Evolutionary conservation across 2,113 vertebrate species (phyloP).

Genomic region (Anoplopoma fimbria): DNA sequence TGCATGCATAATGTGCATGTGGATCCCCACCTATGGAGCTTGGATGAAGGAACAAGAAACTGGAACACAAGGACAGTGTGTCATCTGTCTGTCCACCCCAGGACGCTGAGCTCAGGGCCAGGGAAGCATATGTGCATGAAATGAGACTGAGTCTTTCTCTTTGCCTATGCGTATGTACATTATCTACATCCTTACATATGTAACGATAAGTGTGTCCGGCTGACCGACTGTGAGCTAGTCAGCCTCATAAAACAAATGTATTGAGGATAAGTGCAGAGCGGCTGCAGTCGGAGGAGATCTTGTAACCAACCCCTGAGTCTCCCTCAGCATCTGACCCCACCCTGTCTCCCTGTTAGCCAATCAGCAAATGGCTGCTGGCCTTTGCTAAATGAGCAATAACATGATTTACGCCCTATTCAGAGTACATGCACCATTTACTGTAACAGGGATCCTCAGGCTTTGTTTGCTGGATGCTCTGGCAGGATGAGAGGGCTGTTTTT

Average conservation of each 20-base stretch:
- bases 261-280: constrained; percentile 4
- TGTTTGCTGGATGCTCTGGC: constrained; percentile 56
- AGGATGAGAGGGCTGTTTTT: constrained; percentile 33
- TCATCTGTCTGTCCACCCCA: constrained; percentile 67
- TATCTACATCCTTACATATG: not conserved
- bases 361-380: constrained; percentile 13
- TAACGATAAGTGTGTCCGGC: not conserved
- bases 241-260: not conserved
- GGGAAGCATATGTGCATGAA: constrained; percentile 59
- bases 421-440: constrained; percentile 63
- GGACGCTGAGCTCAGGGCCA: constrained; percentile 38
- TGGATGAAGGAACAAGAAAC: constrained; percentile 48
- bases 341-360: constrained; percentile 62
- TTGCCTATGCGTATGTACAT: constrained; percentile 3
- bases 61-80: constrained; percentile 57
- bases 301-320: constrained; percentile 40
- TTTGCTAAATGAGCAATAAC: constrained; percentile 64
- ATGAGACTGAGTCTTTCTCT: not conserved
- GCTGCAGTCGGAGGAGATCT: constrained; percentile 53
- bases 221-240: not conserved
- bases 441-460: constrained; percentile 58
- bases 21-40: constrained; percentile 38
- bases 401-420: constrained; percentile 67
- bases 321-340: constrained; percentile 58
- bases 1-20: constrained; percentile 40